Base-by-base conservation (phyloP, 1,140 invertebrate species). In the Berghia stephanieae region DNA sequence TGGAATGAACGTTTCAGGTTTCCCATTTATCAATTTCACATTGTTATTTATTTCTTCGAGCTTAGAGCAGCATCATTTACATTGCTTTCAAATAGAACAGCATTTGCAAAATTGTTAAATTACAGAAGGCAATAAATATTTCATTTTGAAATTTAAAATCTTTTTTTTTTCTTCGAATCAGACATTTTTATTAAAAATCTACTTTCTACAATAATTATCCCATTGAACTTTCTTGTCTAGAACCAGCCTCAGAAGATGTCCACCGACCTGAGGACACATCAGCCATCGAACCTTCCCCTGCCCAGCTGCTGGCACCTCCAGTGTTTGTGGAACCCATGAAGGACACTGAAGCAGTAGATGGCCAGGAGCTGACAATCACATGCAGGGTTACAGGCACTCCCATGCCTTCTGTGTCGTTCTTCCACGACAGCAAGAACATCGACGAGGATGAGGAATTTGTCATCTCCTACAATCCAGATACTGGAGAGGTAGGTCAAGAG, bases 381-480 rank as follows among this genome's bases (percentile, higher is more conserved):
- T 88, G 87, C 70, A 85, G 82, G 68, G 85, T 90, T 21, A 82
- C 78, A 55, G 88, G 88, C 8, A 81, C 82, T 34, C 88, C 88
- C 16, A 80, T 84, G 77, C 88, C 88, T 31, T 81, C 85, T 44
- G 81, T 90, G 31, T 88, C 86, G 2, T 90, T 88, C 85, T 90
- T 87, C 81, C 87, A 88, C 63, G 87, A 89, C 80, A 85, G 86
- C 42, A 85, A 85, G 74, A 88, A 86, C 70, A 89, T 90, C 68
- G 87, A 89, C 75, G 84, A 88, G 10, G 84, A 85, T 81, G 88
- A 90, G 71, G 88, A 90, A 52, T 88, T 88, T 83, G 86, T 88
- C 60, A 88, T 90, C 68, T 86, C 83, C 10, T 89, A 88, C 76
- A 84, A 88, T 77, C 81, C 83, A 68, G 81, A 88, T 38, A 87